phyloP scores from a whole-genome alignment of 2,113 vertebrate species.

The Colinus virginianus region DNA sequence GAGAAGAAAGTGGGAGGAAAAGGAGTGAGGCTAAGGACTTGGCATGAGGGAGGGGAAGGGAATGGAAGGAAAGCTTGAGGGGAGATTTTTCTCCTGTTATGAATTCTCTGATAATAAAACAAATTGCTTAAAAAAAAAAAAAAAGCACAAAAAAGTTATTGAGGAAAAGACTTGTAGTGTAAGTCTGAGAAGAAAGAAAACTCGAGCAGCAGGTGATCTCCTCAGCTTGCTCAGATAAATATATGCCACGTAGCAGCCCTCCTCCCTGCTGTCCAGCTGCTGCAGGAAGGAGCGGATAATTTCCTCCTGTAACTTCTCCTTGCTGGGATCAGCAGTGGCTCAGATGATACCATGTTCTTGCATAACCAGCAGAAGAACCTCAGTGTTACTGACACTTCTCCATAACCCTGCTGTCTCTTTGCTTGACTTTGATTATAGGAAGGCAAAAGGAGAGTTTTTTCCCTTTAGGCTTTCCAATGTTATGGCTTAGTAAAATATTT shows the following conservation, averaged over 20 bases:
- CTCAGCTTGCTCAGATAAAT: neutral
- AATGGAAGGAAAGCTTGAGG: constrained; percentile 12
- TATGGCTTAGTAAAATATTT: constrained; percentile 21
- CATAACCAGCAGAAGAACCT: neutral
- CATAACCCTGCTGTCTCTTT: neutral
- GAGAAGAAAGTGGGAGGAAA: neutral
- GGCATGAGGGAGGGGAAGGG: neutral
- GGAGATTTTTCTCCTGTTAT: constrained; percentile 51
- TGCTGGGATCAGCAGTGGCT: neutral
- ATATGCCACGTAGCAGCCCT: neutral
- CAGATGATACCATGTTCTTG: neutral
- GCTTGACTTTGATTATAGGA: neutral
- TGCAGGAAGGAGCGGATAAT: neutral
- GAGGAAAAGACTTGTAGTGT: neutral
- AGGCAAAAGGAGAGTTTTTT: neutral
- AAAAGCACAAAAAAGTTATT: neutral
- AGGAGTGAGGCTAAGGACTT: constrained; percentile 10
- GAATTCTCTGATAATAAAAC: constrained; percentile 43
- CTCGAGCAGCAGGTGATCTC: neutral
- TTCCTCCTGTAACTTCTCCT: neutral
- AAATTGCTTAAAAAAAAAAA: neutral
- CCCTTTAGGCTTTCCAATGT: neutral
- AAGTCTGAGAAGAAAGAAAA: neutral
- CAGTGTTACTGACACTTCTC: neutral
- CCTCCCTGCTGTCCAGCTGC: neutral